Evolutionary conservation across 2,113 vertebrate genomes (phyloP), one percentile per base, ranked within the genome.

Genomic region (Scopus umbretta): DNA sequence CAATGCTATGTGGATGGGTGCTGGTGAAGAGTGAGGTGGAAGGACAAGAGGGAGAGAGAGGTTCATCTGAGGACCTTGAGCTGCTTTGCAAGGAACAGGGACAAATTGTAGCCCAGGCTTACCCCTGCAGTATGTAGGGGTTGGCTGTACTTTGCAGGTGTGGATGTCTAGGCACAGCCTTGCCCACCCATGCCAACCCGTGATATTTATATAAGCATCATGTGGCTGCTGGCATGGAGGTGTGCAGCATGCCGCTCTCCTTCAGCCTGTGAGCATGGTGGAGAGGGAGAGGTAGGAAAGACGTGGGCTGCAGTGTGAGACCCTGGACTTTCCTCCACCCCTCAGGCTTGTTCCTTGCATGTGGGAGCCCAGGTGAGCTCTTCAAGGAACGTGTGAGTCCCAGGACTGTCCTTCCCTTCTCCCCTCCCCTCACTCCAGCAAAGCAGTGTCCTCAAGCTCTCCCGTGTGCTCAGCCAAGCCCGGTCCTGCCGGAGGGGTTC

Each of bases 401-500:
- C 34, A 40, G 72, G 49, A 56, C 42, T 2, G 0, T 67, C 79
- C 53, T 79, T 91, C 40, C 21, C n/a, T 67, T 79, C 36, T 63
- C 14, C n/a, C 47, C 8, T 67, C 42, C 16, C 25, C 5, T 70
- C 1, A 5, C 43, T 73, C 76, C 53, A 52, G 26, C 32, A 67
- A 36, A 67, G 13, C 67, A 0, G 47, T 30, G 30, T 66, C 29
- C 19, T 68, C 5, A 4, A 18, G 49, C 68, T 90, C 38, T 90
- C 45, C 53, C 0, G 0, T 0, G 0, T 45, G 50, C 56, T 71
- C 0, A 2, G 53, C n/a, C 0, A 0, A 55, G 83, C 63, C 83
- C 50, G 62, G 45, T 70, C 58, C 80, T 62, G 83, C 68, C 2
- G 1, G 47, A 84, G 52, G 7, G 29, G 7, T 29, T 74, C 68